Evolutionary conservation across 2,113 vertebrate species (phyloP).

Genomic region (Rhea pennata): DNA sequence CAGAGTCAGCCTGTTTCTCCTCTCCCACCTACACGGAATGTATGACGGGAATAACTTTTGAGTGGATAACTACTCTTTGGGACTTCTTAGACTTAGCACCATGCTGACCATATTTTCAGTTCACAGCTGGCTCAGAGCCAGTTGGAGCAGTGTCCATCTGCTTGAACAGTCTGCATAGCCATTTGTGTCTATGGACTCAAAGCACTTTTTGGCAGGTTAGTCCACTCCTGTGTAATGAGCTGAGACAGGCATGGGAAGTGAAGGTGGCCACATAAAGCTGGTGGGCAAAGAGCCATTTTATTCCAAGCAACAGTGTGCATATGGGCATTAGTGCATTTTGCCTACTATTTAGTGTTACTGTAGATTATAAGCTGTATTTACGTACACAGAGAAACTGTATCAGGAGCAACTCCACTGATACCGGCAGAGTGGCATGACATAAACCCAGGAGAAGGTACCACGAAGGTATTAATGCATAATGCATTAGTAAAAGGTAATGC

Average conservation of each 20-base stretch:
- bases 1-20: background rate
- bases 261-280: background rate
- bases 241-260: background rate
- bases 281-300: background rate
- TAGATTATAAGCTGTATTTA: rapidly evolving
- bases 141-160: background rate
- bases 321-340: background rate
- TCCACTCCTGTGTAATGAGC: background rate
- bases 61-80: background rate
- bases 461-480: background rate
- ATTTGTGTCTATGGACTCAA: background rate
- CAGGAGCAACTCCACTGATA: background rate
- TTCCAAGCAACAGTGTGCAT: background rate
- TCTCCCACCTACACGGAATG: background rate
- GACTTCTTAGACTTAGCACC: rapidly evolving
- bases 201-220: background rate
- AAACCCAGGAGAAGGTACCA: background rate
- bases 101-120: rapidly evolving
- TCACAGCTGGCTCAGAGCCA: background rate
- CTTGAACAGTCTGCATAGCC: background rate
- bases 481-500: too few relatives aligned
- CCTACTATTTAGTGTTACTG: background rate
- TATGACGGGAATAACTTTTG: background rate
- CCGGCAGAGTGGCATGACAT: background rate
- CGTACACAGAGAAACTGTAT: background rate